Percentiles rank a stretch among this genome's conserved stretches.
Conservation (phyloP, 2,888 invertebrate species). For the Eilema sororculum region DNA sequence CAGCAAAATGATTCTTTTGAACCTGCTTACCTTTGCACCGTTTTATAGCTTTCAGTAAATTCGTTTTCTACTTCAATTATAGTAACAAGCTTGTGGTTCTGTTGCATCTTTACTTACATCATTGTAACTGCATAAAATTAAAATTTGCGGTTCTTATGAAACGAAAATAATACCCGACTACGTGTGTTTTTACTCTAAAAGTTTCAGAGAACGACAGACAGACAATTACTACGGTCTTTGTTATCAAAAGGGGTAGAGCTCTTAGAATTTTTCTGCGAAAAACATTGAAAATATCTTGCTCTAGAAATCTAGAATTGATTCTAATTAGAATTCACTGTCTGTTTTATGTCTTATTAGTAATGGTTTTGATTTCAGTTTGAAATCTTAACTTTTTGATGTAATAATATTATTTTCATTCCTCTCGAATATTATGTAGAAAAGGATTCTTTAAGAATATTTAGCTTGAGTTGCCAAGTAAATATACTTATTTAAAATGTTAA, state of each 20-base stretch:
- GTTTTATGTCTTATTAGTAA: not conserved
- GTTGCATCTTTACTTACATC: not conserved
- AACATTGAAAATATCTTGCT: slow-evolving; percentile 42
- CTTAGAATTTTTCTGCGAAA: slow-evolving; percentile 35
- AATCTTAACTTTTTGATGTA: no score
- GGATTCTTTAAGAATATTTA: no score
- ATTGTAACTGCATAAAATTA: no score
- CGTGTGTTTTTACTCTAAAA: slow-evolving; percentile 23
- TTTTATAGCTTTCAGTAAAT: not conserved
- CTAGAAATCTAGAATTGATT: slow-evolving; percentile 39
- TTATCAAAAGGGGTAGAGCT: slow-evolving; percentile 50
- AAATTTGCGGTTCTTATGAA: not conserved
- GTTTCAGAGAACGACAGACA: slow-evolving; percentile 45
- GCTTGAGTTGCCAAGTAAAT: no score
- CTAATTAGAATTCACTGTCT: slow-evolving; percentile 43
- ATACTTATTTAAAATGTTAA: no score
- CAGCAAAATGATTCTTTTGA: no score
- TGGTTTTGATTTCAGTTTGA: no score
- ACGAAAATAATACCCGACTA: not conserved
- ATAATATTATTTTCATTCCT: no score
- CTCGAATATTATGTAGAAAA: no score
- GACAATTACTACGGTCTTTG: slow-evolving; percentile 56
- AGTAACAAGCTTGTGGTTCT: not conserved
- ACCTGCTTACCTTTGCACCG: no score
- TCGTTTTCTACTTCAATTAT: not conserved